Base-by-base conservation (phyloP, 2,888 invertebrate genomes). In the Drosophila borborema region DNA sequence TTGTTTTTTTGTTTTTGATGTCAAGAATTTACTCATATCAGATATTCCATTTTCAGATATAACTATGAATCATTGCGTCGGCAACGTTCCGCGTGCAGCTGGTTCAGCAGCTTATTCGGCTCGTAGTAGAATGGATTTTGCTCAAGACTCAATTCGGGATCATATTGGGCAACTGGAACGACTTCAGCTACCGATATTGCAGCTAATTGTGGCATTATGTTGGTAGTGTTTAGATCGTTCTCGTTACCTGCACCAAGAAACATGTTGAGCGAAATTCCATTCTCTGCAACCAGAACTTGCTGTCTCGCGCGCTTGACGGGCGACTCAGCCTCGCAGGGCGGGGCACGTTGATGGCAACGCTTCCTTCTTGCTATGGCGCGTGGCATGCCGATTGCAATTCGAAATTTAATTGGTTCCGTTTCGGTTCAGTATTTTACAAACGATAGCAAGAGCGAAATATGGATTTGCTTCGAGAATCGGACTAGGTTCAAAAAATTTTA, bases 121-220 rank as follows among this genome's bases (percentile, higher is more conserved):
- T 75, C 65, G 61, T 77, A 75, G 54, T 75, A 75, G 62, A 20
- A 46, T 1, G 74, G 74, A 51, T 75, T 75, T 20, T 77, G 10
- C 0, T 65, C 45, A 4, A 36, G 38, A 55, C 9, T 65, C 23
- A 75, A 20, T 0, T 75, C 74, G 6, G 74, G 74, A 6, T 63
- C 10, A 4, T 74, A 74, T 6, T 16, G 34, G 2, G 5, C 1
- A 4, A 28, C 4, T 2, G 18, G 28, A 28, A 20, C 9, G 46
- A 8, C 8, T 7, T 4, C 20, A 18, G 10, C 4, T 12, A 9
- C 8, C 12, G 41, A 31, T 55, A 3, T n/a, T 31, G 10, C 40
- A 55, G 40, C 14, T 16, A 55, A 2, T 9, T 18, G 7, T 40
- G 9, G 28, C n/a, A 14, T 38, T 40, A 14, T 16, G 20, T 55